phyloP scores from a whole-genome alignment of 1,140 invertebrate genomes.

The Apis dorsata region DNA sequence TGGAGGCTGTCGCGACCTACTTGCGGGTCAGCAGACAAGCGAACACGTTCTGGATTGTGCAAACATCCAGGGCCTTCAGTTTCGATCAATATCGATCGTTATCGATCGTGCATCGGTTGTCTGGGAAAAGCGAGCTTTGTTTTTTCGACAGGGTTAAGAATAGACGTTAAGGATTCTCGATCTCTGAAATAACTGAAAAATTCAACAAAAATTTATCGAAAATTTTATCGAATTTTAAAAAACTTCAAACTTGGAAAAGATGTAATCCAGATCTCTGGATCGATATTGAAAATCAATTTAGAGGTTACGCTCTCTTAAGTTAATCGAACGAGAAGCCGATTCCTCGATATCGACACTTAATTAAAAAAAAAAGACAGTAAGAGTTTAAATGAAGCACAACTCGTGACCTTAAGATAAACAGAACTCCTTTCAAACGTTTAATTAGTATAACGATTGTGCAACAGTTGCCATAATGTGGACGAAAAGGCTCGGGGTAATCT shows the following conservation, averaged over 20 bases:
- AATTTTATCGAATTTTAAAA: no score
- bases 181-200: no score
- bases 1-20: background rate
- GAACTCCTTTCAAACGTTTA: background rate
- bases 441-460: slow-evolving; percentile 17
- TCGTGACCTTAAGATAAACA: background rate
- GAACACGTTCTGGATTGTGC: slow-evolving; percentile 18
- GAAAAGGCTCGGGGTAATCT: slow-evolving; percentile 29
- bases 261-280: no score
- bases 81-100: slow-evolving; percentile 31
- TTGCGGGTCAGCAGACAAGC: slow-evolving; percentile 18
- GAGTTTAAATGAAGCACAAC: background rate
- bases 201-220: no score
- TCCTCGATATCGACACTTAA: background rate
- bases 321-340: background rate
- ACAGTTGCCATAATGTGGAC: slow-evolving; percentile 3
- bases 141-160: no score
- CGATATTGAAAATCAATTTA: background rate
- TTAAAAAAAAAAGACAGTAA: background rate
- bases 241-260: background rate
- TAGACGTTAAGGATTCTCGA: no score
- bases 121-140: background rate
- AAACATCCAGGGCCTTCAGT: slow-evolving; percentile 23
- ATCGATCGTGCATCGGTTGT: slow-evolving; percentile 22
- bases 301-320: no score